Evolutionary conservation across 2,888 invertebrate genomes (phyloP).

Genomic region (Scelioninae gen. 1): DNA sequence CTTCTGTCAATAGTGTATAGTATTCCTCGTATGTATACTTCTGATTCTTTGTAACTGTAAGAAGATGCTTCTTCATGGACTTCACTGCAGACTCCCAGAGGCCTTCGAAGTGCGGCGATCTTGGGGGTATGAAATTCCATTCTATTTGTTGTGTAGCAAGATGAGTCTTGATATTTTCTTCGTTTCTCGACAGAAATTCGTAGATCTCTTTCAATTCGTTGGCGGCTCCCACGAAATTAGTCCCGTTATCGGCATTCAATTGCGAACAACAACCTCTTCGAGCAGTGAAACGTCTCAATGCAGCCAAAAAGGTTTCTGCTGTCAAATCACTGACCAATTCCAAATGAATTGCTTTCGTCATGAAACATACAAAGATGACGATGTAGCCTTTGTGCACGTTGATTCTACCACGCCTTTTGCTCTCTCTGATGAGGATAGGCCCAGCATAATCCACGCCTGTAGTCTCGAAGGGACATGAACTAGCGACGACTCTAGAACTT

Average conservation of each 20-base stretch:
- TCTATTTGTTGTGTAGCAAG: background rate
- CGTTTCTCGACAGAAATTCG: background rate
- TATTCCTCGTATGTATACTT: background rate
- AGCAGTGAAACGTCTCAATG: background rate
- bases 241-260: background rate
- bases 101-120: background rate
- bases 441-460: background rate
- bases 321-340: background rate
- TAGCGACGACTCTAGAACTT: background rate
- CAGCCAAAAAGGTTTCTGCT: background rate
- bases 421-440: background rate
- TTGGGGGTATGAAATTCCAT: background rate
- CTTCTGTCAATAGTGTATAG: background rate
- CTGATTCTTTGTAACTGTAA: background rate
- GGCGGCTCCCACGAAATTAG: background rate
- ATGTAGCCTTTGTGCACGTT: background rate
- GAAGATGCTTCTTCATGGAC: too few relatives aligned
- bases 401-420: background rate
- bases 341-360: background rate
- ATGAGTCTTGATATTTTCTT: background rate
- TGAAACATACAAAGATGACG: conserved; percentile 18
- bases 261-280: background rate
- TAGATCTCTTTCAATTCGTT: background rate
- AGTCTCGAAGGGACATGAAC: background rate
- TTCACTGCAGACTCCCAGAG: too few relatives aligned